Conservation (phyloP, 2,113 vertebrate genomes). For the Alethe diademata region DNA sequence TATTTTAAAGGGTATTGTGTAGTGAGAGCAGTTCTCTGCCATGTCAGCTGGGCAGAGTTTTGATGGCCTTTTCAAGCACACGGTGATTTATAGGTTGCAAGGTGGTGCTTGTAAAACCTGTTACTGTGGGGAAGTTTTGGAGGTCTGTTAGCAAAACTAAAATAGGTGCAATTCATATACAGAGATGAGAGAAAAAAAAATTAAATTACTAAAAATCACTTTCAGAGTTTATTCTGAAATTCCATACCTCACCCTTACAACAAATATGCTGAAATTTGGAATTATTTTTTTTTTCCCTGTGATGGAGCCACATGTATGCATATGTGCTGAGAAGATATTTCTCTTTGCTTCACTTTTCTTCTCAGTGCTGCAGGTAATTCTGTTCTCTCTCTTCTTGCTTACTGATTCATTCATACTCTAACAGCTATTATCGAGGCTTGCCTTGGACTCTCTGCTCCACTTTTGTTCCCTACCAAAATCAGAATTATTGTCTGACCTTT, state of each 20-base stretch:
- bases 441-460: conserved; percentile 15
- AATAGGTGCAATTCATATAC: background rate
- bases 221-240: background rate
- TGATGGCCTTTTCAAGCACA: background rate
- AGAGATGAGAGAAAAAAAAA: background rate
- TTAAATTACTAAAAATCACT: background rate
- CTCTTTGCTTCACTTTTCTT: background rate
- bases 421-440: background rate
- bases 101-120: background rate
- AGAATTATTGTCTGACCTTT: conserved; percentile 31
- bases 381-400: background rate
- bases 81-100: background rate
- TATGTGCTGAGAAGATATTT: background rate
- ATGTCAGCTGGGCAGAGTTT: background rate
- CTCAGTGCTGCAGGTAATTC: background rate
- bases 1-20: background rate
- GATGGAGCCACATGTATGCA: background rate
- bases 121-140: background rate
- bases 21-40: background rate
- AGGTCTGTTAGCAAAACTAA: background rate
- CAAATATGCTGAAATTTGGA: background rate
- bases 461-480: conserved; percentile 48
- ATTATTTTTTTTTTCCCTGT: background rate
- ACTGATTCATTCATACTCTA: background rate
- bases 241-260: background rate